Conservation (phyloP, 2,113 vertebrate species). For the Merops nubicus region DNA sequence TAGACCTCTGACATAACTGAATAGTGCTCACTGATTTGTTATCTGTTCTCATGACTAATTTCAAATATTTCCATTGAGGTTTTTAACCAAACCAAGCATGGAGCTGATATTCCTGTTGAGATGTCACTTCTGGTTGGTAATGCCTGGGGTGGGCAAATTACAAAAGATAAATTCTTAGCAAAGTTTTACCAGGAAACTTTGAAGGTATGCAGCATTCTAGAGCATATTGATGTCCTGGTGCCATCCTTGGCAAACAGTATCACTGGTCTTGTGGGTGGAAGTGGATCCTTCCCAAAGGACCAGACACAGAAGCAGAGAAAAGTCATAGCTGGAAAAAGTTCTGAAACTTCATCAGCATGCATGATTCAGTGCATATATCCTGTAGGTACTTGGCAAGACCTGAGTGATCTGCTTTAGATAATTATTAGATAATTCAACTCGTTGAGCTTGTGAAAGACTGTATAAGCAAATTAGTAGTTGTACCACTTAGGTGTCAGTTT, state of each 20-base stretch:
- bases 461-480: not conserved
- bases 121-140: not conserved
- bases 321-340: not conserved
- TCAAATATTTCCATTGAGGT: not conserved
- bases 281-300: not conserved
- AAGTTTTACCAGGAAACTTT: not conserved
- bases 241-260: not conserved
- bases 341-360: not conserved
- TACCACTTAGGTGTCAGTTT: not conserved
- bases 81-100: not conserved
- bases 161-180: not conserved
- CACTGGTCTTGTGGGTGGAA: not conserved
- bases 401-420: not conserved
- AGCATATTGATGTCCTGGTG: not conserved
- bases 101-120: not conserved
- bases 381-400: not conserved
- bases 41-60: not conserved
- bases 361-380: not conserved
- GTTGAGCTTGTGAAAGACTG: not conserved
- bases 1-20: not conserved
- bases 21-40: not conserved
- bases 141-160: not conserved
- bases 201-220: not conserved
- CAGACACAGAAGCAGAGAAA: not conserved
- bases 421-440: not conserved